phyloP scores from a whole-genome alignment of 2,797 vertebrate species.

The Sphaeramia orbicularis region DNA sequence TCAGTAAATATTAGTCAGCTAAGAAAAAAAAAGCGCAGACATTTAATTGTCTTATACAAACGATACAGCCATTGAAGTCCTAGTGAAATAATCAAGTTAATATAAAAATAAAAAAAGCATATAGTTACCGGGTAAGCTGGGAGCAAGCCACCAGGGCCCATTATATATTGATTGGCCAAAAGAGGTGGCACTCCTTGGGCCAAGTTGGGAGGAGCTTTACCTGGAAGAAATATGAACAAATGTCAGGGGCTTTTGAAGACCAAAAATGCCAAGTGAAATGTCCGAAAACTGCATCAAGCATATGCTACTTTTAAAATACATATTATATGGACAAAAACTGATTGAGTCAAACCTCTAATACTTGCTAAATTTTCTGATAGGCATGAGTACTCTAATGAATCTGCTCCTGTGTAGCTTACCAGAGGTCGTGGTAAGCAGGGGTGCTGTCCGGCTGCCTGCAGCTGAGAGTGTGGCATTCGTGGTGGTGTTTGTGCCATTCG shows the following conservation, averaged over 20 bases:
- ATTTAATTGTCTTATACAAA: neutral
- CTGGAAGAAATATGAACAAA: slow-evolving; percentile 73
- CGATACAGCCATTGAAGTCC: neutral
- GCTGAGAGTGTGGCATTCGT: slow-evolving; percentile 63
- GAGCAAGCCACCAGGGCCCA: slow-evolving; percentile 97
- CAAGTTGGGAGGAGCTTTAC: slow-evolving; percentile 96
- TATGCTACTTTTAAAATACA: neutral
- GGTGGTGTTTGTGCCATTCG: slow-evolving; percentile 78
- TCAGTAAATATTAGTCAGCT: neutral
- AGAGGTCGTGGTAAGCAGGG: slow-evolving; percentile 84
- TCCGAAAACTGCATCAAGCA: neutral
- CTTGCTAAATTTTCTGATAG: too few relatives aligned
- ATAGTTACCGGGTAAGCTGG: slow-evolving; percentile 95
- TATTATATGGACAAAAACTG: too few relatives aligned
- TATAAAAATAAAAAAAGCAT: neutral
- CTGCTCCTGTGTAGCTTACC: slow-evolving; percentile 51
- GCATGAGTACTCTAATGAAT: neutral
- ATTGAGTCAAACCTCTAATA: too few relatives aligned
- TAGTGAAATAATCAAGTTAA: neutral
- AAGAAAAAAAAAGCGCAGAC: neutral
- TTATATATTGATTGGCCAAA: slow-evolving; percentile 97
- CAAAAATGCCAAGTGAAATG: too few relatives aligned
- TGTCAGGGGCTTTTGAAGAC: neutral
- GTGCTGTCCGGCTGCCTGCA: slow-evolving; percentile 84
- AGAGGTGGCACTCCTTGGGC: slow-evolving; percentile 95